phyloP scores from a whole-genome alignment of 2,113 vertebrate genomes.

The Amphiprion ocellaris region DNA sequence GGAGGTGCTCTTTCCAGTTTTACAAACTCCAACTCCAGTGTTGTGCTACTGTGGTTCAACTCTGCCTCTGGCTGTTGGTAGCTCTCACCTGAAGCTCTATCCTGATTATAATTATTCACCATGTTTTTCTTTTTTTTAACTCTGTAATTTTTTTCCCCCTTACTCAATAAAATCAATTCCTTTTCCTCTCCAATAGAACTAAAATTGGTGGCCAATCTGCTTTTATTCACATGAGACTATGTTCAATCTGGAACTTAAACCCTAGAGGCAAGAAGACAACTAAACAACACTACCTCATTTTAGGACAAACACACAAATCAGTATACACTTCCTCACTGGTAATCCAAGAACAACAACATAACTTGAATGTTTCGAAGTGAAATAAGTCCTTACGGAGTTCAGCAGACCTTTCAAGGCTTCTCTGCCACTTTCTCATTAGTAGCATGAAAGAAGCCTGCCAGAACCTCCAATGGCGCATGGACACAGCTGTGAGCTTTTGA shows the following conservation, averaged over 20 bases:
- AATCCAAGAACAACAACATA: constrained; percentile 37
- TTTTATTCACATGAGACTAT: background rate
- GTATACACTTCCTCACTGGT: constrained; percentile 1
- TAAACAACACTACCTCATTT: background rate
- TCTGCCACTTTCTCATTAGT: constrained; percentile 70
- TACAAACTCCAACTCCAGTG: constrained; percentile 18
- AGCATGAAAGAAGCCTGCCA: constrained; percentile 68
- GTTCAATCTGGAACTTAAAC: background rate
- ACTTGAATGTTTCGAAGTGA: constrained; percentile 38
- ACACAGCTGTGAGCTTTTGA: constrained; percentile 62
- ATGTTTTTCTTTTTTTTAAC: background rate
- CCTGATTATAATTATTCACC: background rate
- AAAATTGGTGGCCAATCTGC: background rate
- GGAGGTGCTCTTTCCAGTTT: constrained; percentile 50
- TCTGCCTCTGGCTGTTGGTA: constrained; percentile 22
- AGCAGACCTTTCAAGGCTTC: constrained; percentile 55
- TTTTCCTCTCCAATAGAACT: background rate
- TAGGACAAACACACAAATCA: constrained; percentile 18
- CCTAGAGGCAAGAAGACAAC: background rate
- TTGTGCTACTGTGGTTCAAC: constrained; percentile 46
- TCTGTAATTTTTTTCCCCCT: background rate
- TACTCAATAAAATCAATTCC: background rate
- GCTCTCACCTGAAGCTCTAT: background rate
- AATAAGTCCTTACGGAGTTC: constrained; percentile 57
- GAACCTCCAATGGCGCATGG: constrained; percentile 55